Percentiles rank a stretch among this genome's conserved stretches.
Evolutionary conservation across 2,797 vertebrate genomes (phyloP).

Genomic region (Oreochromis grahami): DNA sequence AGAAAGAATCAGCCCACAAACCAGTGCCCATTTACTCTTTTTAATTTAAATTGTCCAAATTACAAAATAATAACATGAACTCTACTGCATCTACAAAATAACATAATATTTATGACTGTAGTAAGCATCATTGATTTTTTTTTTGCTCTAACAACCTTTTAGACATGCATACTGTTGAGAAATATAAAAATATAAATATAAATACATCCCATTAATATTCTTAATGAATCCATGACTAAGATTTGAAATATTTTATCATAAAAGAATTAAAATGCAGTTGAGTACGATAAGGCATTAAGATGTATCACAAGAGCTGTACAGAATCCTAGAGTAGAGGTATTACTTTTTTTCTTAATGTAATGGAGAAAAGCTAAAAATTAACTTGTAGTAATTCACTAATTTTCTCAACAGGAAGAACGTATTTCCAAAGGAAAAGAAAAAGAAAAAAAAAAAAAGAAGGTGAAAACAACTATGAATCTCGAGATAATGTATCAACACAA

Average conservation of each 20-base stretch:
- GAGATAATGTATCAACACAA: conserved; percentile 71
- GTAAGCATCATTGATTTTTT: conserved; percentile 73
- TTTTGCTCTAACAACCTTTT: conserved; percentile 75
- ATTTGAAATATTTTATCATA: conserved; percentile 80
- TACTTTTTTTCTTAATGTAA: conserved; percentile 65
- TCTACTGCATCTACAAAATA: conserved; percentile 83
- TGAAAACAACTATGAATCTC: conserved; percentile 57
- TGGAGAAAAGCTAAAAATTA: conserved; percentile 65
- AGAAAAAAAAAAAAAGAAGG: conserved; percentile 38
- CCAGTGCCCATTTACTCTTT: conserved; percentile 62
- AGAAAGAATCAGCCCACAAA: conserved; percentile 36
- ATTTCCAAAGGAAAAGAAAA: conserved; percentile 49
- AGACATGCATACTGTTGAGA: conserved; percentile 85
- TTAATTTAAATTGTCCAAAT: conserved; percentile 84
- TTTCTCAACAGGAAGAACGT: conserved; percentile 72
- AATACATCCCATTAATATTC: conserved; percentile 84
- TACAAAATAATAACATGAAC: conserved; percentile 84
- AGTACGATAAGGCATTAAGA: conserved; percentile 84
- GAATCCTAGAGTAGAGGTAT: conserved; percentile 80
- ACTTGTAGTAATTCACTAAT: conserved; percentile 58
- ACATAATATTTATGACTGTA: conserved; percentile 76
- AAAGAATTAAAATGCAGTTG: conserved; percentile 80
- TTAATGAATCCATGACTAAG: conserved; percentile 79
- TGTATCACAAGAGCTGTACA: conserved; percentile 81
- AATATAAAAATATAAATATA: conserved; percentile 90